A percentile compares a stretch with the other conserved stretches of the same genome.
phyloP scores from a whole-genome alignment of 2,113 vertebrate genomes.

The Sarotherodon lohbergeri region DNA sequence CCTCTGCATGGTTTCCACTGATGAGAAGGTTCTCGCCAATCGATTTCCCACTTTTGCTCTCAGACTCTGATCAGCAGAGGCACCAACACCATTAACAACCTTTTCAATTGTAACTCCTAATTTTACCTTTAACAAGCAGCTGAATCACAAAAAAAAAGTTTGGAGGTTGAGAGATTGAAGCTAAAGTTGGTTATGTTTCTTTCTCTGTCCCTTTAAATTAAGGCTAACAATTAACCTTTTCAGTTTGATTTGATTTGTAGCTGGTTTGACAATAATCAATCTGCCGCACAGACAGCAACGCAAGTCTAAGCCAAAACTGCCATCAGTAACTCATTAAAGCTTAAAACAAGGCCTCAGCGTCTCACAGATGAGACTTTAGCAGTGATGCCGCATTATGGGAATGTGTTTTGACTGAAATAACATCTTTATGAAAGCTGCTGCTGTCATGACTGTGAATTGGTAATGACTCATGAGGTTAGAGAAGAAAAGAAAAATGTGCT shows the following conservation, averaged over 20 bases:
- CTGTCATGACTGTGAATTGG: neutral
- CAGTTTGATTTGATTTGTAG: neutral
- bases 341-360: neutral
- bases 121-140: neutral
- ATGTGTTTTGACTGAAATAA: neutral
- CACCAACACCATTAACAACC: neutral
- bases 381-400: neutral
- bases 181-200: neutral
- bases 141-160: neutral
- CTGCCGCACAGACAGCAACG: neutral
- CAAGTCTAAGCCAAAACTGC: neutral
- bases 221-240: neutral
- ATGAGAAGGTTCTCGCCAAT: slow-evolving; percentile 23
- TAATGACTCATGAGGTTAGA: neutral
- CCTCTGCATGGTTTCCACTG: slow-evolving; percentile 1
- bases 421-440: neutral
- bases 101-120: neutral
- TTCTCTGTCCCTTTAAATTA: neutral
- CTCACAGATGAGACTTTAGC: neutral
- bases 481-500: neutral
- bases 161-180: neutral
- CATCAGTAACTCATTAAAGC: neutral
- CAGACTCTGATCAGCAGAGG: neutral
- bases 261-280: neutral
- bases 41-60: neutral